Base-by-base conservation (phyloP, 2,888 invertebrate species). In the Drosophila tanythrix region DNA sequence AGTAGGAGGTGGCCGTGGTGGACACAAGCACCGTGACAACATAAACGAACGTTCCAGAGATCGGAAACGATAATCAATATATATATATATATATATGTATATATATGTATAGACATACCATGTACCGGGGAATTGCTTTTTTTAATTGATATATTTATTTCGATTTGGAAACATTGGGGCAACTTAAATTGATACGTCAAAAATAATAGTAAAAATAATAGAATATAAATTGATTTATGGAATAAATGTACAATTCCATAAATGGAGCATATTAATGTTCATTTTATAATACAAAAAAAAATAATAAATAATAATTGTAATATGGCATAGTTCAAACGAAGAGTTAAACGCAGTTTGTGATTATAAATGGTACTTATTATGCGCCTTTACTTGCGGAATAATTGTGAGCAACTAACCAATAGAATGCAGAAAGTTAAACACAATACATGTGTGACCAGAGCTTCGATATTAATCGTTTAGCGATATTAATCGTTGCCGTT, bases 41-140 rank as follows among this genome's bases (percentile, higher is more conserved):
- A 25, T 46, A 15, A 56, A 76, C 29, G 93, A 92, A 36, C 91
- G 93, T 21, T 91, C 92, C 25, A 83, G 92, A 15, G 92, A 93
- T 78, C 89, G 92, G 25, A 93, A 93, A 73, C 92, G 93, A 55
- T 93, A 82, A 76, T 51, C 11, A 52, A 29, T n/a, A 69, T n/a
- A 31, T 21, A 4, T 31, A 21, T 33, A 31, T 40, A 10, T 63
- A 43, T 46, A 35, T 27, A 48, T 8, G 27, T 21, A 15, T 13
- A 31, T n/a, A 52, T 31, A 33, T 21, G 21, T 21, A 33, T 31
- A 52, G 4, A 25, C 1, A 55, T 35, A 35, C 29, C n/a, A 71
- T 46, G 15, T 56, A 74, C 33, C 46, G 51, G 29, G 29, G 18
- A 70, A 72, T 74, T 60, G 48, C 38, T 48, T 43, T 59, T 57